These are phyloP conservation scores for Conchocele bisecta DNA, from an alignment of 2,888 invertebrate species.

Conservation along the genomic window DNA sequence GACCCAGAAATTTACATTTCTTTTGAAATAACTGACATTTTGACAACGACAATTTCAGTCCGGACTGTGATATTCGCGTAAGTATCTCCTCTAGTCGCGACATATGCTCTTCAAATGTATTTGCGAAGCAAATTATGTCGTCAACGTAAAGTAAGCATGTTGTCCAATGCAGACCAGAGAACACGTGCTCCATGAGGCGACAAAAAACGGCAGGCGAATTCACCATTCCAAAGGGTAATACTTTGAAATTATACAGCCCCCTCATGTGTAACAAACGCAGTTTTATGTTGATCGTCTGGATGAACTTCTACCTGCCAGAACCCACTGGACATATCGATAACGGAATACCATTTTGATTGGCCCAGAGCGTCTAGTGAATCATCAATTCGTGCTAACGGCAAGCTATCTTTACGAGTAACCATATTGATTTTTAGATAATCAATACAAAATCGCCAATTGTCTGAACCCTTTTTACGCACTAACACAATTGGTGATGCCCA, in stretches of 20 bases:
- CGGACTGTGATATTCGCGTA: background rate
- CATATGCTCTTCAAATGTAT: background rate
- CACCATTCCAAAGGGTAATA: background rate
- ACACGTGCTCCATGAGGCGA: background rate
- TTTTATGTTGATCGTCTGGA: background rate
- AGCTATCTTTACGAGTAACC: background rate
- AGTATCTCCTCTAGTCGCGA: background rate
- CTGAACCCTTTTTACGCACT: too few species aligned
- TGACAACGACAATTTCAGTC: constrained; percentile 47
- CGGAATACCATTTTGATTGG: background rate
- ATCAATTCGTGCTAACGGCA: background rate
- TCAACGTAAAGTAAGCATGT: background rate
- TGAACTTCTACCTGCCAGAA: background rate
- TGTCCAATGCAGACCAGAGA: background rate
- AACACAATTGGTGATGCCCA: too few species aligned
- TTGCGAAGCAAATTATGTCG: constrained; percentile 4
- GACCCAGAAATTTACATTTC: constrained; percentile 49
- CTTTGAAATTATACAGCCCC: constrained; percentile 4
- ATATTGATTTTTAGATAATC: background rate
- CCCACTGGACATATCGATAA: background rate
- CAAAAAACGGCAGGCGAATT: background rate
- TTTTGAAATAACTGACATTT: constrained; percentile 43
- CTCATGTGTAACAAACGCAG: background rate
- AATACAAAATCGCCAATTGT: too few species aligned
- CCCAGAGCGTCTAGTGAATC: background rate